These are phyloP conservation scores for Yponomeuta evonymella DNA, from an alignment of 2,888 invertebrate species.

Conservation along the genomic window DNA sequence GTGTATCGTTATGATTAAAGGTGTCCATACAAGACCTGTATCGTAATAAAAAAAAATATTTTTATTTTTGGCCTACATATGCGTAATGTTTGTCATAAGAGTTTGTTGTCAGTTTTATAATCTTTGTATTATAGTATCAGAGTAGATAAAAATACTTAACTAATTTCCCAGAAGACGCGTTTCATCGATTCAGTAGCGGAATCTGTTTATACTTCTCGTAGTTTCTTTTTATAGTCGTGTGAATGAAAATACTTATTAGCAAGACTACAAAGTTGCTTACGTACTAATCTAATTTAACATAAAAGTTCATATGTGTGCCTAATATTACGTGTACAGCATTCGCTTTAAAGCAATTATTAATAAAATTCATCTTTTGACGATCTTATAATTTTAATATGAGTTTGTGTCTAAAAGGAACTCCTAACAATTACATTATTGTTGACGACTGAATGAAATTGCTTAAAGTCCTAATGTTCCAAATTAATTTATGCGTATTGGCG, in stretches of 20 bases:
- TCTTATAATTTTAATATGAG: neutral
- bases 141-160: slow-evolving; percentile 23
- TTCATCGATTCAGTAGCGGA: slow-evolving; percentile 35
- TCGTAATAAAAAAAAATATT: no score
- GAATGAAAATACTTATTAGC: slow-evolving; percentile 7
- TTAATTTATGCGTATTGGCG: slow-evolving; percentile 47
- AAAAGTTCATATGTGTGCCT: no score
- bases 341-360: neutral
- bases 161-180: slow-evolving; percentile 40
- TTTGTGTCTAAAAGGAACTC: neutral
- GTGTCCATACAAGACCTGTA: no score
- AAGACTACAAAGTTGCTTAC: neutral
- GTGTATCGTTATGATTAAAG: no score
- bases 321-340: no score
- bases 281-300: no score
- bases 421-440: neutral
- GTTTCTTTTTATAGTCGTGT: slow-evolving; percentile 17
- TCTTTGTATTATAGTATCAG: no score
- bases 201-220: slow-evolving; percentile 31
- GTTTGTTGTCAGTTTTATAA: no score
- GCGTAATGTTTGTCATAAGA: no score
- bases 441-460: slow-evolving; percentile 17
- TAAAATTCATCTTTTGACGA: neutral
- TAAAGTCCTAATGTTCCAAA: slow-evolving; percentile 26
- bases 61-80: no score